Percentiles rank a stretch among this genome's conserved stretches.
phyloP scores from a whole-genome alignment of 2,888 invertebrate species.

The Hydriomena furcata region DNA sequence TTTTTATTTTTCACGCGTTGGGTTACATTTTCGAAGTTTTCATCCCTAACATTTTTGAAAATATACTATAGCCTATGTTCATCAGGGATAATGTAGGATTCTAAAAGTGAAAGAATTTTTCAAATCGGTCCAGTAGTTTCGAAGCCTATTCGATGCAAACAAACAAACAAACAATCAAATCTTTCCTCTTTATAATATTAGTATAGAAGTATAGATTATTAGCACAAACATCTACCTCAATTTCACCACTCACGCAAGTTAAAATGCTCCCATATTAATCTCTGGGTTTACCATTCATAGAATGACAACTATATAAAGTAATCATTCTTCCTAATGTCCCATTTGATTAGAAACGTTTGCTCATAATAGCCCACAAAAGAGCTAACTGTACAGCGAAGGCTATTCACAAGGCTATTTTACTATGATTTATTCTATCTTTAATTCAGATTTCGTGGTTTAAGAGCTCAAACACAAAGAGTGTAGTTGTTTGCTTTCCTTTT shows the following conservation, averaged over 20 bases:
- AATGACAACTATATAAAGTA: conserved; percentile 70
- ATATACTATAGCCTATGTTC: too few relatives aligned
- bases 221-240: conserved; percentile 18
- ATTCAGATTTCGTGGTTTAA: conserved; percentile 68
- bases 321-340: conserved; percentile 79
- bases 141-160: too few relatives aligned
- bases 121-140: too few relatives aligned
- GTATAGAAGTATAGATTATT: too few relatives aligned
- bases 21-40: too few relatives aligned
- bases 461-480: conserved; percentile 12
- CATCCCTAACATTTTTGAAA: too few relatives aligned
- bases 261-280: conserved; percentile 41
- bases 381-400: conserved; percentile 65
- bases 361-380: conserved; percentile 67
- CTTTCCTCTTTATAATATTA: too few relatives aligned
- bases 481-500: conserved; percentile 3
- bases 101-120: too few relatives aligned
- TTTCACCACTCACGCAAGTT: conserved; percentile 33
- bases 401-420: conserved; percentile 73
- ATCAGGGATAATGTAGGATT: too few relatives aligned
- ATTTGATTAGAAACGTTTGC: conserved; percentile 72
- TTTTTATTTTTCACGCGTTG: too few relatives aligned
- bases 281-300: conserved; percentile 67
- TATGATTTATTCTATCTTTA: conserved; percentile 76
- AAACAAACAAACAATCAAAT: too few relatives aligned